Evolutionary conservation across 2,113 vertebrate genomes (phyloP).

Genomic region (Oophaga pumilio): DNA sequence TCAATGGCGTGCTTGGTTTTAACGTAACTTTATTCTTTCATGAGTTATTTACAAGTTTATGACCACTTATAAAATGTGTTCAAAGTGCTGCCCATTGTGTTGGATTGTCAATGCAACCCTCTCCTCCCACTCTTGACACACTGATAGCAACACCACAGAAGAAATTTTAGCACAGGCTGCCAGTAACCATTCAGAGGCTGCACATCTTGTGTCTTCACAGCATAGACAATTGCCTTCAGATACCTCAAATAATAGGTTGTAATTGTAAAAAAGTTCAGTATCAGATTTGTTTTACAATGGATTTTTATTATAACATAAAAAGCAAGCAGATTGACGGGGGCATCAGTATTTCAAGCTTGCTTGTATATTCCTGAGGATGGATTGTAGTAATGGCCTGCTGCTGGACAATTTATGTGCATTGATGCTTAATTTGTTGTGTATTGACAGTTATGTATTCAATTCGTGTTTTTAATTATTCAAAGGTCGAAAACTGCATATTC

Average conservation of each 20-base stretch:
- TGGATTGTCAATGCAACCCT: no score
- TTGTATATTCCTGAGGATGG: background rate
- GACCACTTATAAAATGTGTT: no score
- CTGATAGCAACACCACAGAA: no score
- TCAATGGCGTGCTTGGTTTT: no score
- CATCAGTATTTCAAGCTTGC: background rate
- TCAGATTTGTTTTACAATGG: background rate
- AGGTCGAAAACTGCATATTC: conserved; percentile 28
- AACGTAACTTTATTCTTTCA: no score
- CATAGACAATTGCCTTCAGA: no score
- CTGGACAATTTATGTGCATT: conserved; percentile 19
- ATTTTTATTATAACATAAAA: background rate
- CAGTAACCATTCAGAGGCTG: no score
- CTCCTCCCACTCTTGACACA: no score
- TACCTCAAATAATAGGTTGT: background rate
- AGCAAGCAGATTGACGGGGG: background rate
- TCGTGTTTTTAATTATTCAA: conserved; percentile 39
- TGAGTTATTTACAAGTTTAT: no score
- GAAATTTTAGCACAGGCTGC: no score
- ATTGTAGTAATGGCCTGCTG: background rate
- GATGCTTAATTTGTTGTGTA: background rate
- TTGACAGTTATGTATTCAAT: conserved; percentile 45
- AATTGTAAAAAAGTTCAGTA: background rate
- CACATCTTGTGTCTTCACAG: background rate
- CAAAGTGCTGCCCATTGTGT: no score